Evolutionary conservation across 2,888 invertebrate species (phyloP), one percentile per base, ranked within the genome.

Genomic region (Erebia ligea): DNA sequence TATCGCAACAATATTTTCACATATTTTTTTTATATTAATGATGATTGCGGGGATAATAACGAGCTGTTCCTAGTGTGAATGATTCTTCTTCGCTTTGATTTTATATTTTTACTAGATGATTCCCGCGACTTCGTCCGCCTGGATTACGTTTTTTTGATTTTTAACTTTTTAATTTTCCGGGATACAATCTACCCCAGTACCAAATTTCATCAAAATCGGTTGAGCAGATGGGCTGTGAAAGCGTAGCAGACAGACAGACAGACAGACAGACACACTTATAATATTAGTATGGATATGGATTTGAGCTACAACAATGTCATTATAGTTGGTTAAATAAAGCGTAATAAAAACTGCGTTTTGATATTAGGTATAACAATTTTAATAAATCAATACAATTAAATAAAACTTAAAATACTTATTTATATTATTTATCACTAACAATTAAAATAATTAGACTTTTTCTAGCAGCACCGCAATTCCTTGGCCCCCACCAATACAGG

Each of bases 401-500:
- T 13, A 21, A 9, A 15, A 15, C 9, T 42, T 61, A 42, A 58
- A 13, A 58, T 15, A 54, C n/a, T n/a, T n/a, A n/a, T n/a, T n/a
- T 65, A 62, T 64, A 54, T 42, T 25, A 50, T n/a, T 58, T 63
- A 59, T 34, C n/a, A 59, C 40, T 45, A 62, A 61, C n/a, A 57
- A 67, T 58, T 34, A 34, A 68, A 45, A 65, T 25, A 21, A 67
- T 94, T 93, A 96, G 75, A 96, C 90, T 56, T 95, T 88, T 90
- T 99, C 99, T 64, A 99, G 84, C 84, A 99, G 94, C 15, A 99
- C 81, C 2, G 99, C 98, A 82, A 99, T 99, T 72, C 99, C 99
- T 92, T 99, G 99, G 6, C 99, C 99, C 58, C 99, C 99, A 42
- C 99, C 99, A 89, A 99, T 99, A 87, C 99, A 99, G 0, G 99